phyloP scores from a whole-genome alignment of 2,888 invertebrate species.

The Caenorhabditis sp. region DNA sequence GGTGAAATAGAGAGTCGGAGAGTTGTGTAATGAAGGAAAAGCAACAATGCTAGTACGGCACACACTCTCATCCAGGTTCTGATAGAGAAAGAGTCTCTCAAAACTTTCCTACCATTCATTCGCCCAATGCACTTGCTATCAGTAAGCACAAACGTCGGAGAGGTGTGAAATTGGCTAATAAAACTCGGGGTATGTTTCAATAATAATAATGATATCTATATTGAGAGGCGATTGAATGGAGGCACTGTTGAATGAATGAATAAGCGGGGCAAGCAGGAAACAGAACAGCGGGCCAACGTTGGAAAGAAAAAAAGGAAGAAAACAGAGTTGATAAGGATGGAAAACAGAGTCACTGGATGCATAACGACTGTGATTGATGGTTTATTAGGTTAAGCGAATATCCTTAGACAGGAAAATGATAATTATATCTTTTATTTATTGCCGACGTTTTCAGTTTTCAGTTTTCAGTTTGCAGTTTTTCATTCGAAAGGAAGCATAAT shows the following conservation, averaged over 20 bases:
- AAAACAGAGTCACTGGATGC: neutral
- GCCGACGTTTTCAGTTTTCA: too few species aligned
- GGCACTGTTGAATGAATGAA: conserved; percentile 49
- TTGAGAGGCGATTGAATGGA: conserved; percentile 2
- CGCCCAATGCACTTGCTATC: conserved; percentile 34
- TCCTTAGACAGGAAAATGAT: too few species aligned
- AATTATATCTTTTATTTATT: neutral
- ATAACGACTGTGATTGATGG: conserved; percentile 26
- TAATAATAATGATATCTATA: conserved; percentile 57
- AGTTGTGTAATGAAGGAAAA: conserved; percentile 61
- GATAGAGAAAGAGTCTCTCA: too few species aligned
- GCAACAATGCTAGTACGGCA: conserved; percentile 47
- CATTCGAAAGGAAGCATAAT: too few species aligned
- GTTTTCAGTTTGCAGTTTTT: too few species aligned
- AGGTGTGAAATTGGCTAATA: conserved; percentile 58
- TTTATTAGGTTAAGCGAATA: too few species aligned
- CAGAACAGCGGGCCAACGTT: conserved; percentile 22
- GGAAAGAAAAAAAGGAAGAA: neutral
- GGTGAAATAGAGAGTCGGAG: conserved; percentile 59
- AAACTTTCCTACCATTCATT: conserved; percentile 9
- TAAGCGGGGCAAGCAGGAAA: conserved; percentile 22
- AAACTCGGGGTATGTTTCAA: conserved; percentile 58
- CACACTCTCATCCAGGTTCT: too few species aligned
- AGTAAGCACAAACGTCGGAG: conserved; percentile 23
- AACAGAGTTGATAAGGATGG: neutral